phyloP scores from a whole-genome alignment of 2,888 invertebrate genomes.

The Cryptus viduatorius region DNA sequence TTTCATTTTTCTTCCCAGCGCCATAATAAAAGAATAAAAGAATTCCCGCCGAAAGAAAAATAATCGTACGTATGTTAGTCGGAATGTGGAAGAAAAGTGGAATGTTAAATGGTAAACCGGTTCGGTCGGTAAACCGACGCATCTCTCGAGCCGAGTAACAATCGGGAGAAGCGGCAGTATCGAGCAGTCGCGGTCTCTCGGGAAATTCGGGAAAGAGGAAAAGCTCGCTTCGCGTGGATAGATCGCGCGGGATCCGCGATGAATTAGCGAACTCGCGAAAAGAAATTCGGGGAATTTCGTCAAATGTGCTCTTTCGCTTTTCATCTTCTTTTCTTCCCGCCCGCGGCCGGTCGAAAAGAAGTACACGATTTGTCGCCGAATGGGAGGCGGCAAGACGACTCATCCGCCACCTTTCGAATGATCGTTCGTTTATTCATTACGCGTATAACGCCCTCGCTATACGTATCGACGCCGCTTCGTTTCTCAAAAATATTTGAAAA shows the following conservation, averaged over 20 bases:
- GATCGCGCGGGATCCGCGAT: constrained; percentile 5
- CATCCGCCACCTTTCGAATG: constrained; percentile 11
- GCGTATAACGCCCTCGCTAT: too few relatives aligned
- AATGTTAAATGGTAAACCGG: constrained; percentile 1
- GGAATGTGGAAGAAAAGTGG: too few relatives aligned
- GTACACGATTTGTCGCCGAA: constrained; percentile 24
- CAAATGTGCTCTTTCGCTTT: constrained; percentile 40
- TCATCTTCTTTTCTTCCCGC: background rate
- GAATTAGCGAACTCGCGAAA: constrained; percentile 43
- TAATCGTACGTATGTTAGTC: background rate
- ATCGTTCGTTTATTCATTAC: constrained; percentile 19
- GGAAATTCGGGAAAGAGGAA: background rate
- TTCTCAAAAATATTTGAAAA: background rate
- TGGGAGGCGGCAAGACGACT: constrained; percentile 5
- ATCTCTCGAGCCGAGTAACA: constrained; percentile 21
- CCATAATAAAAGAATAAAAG: too few relatives aligned
- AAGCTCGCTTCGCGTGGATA: background rate
- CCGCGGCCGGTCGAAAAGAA: background rate
- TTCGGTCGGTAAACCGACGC: background rate
- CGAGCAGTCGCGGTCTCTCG: background rate
- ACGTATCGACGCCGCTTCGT: too few relatives aligned
- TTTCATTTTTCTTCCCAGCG: too few relatives aligned
- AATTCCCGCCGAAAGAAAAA: background rate
- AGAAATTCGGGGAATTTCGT: constrained; percentile 32
- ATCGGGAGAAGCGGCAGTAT: background rate